Evolutionary conservation across 2,888 invertebrate species (phyloP), one percentile per base, ranked within the genome.

Genomic region (Altica lythri): DNA sequence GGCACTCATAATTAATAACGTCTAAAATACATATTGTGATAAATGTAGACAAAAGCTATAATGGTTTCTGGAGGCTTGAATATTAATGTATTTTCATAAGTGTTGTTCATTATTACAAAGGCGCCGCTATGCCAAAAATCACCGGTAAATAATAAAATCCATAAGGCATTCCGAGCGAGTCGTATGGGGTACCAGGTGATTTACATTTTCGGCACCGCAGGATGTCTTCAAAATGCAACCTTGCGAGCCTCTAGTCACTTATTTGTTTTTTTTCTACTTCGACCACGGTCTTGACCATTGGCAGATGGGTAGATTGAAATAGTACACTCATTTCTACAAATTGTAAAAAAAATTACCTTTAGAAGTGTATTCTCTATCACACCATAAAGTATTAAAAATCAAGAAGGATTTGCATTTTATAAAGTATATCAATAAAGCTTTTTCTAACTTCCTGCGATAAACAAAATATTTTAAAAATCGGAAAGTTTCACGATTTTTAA

Each of bases 161-260:
- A 55, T 62, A 66, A 65, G 65, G 60, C 65, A 65, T 61, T 60
- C n/a, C 59, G 61, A 56, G 54, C 62, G 60, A 64, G 62, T 63
- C 68, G 60, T n/a, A n/a, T 67, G 67, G 67, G 68, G 68, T 58
- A 61, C 59, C 56, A 38, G 32, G 55, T 68, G 68, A 70, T 71
- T 70, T 70, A 71, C 70, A 71, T 71, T 71, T 69, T 68, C 57
- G 63, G 52, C 69, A 54, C 71, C 50, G 66, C 66, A 62, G 70
- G 71, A 61, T 55, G 69, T 63, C 69, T 67, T 70, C 69, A 68
- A 66, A 68, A 69, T 62, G 69, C 68, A 68, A 70, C 68, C 64
- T 65, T 64, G 63, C 66, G 57, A 56, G 56, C 37, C 55, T 53
- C 50, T 38, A 50, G 34, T 51, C 53, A 47, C 53, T 46, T 50